A percentile compares a stretch with the other conserved stretches of the same genome.
Evolutionary conservation across 2,888 invertebrate species (phyloP).

Genomic region (Mayetiola destructor): DNA sequence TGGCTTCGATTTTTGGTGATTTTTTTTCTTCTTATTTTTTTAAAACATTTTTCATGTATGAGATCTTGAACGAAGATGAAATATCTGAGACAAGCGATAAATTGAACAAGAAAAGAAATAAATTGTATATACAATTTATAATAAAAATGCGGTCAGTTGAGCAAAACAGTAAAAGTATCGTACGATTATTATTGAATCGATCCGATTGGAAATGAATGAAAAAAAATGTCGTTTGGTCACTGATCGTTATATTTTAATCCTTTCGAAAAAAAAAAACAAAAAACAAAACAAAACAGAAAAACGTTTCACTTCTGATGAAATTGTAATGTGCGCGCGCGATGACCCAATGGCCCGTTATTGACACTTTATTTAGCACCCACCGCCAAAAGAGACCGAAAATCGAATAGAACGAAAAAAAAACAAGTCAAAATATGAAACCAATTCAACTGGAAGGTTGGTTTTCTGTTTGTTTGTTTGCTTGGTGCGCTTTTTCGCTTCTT

Average conservation of each 20-base stretch:
- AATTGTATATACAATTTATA: too few relatives aligned
- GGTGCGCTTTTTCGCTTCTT: too few relatives aligned
- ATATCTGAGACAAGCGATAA: too few relatives aligned
- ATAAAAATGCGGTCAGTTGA: slow-evolving; percentile 9
- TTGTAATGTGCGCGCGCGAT: neutral
- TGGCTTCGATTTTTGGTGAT: neutral
- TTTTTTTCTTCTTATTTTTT: too few relatives aligned
- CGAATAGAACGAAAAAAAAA: neutral
- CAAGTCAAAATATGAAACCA: neutral
- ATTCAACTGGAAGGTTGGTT: too few relatives aligned
- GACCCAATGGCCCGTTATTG: neutral
- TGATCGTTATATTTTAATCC: neutral
- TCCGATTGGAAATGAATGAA: too few relatives aligned
- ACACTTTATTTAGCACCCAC: neutral
- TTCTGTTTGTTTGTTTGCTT: too few relatives aligned
- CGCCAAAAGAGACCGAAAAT: neutral
- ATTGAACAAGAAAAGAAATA: too few relatives aligned
- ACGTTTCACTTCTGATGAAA: neutral
- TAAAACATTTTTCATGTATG: too few relatives aligned
- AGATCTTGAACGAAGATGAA: too few relatives aligned
- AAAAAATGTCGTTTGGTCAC: neutral
- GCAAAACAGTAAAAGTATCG: slow-evolving; percentile 4
- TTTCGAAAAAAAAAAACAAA: neutral
- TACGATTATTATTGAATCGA: too few relatives aligned
- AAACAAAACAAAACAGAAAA: neutral